Base-by-base conservation (phyloP, 2,797 vertebrate species). In the Microchirus variegatus region DNA sequence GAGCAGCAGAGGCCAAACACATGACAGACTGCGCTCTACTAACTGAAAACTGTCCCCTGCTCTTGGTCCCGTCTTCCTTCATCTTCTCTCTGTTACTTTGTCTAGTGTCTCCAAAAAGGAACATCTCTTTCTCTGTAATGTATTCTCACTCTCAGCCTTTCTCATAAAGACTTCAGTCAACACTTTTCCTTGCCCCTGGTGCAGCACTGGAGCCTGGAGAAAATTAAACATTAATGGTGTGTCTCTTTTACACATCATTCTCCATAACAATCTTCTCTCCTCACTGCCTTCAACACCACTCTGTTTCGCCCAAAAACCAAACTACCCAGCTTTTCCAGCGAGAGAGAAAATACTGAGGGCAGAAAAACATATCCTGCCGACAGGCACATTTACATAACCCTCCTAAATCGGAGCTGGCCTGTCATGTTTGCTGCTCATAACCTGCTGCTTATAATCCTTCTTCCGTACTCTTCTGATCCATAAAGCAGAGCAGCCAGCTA, bases 351-450 rank as follows among this genome's bases (percentile, higher is more conserved):
- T 75, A 80, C 60, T 42, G 62, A 76, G 54, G 60, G 72, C 38
- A 63, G 53, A 70, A 75, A 87, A 81, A 80, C 72, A 73, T 19
- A 67, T 84, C 88, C 81, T 84, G 85, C 87, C 67, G 72, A 87
- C 83, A 82, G 82, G 79, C 56, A 59, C 74, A 91, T 92, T 91
- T 90, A 84, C 87, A 90, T 89, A 90, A 90, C 77, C 66, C 84
- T 88, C 76, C 83, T 89, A 86, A 90, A 90, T 90, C 71, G 60
- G 69, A 75, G 84, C 75, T 85, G 70, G 80, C 76, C 84, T 80
- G 81, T 87, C 87, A 81, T 81, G 83, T 88, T 83, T 78, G 82
- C 81, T 81, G 82, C 76, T 88, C 83, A 86, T 89, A 92, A 91
- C 83, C 87, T 76, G 80, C 87, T 85, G 83, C 88, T 86, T 82